Conservation (phyloP, 2,888 invertebrate genomes). For the Zonitis immaculata region DNA sequence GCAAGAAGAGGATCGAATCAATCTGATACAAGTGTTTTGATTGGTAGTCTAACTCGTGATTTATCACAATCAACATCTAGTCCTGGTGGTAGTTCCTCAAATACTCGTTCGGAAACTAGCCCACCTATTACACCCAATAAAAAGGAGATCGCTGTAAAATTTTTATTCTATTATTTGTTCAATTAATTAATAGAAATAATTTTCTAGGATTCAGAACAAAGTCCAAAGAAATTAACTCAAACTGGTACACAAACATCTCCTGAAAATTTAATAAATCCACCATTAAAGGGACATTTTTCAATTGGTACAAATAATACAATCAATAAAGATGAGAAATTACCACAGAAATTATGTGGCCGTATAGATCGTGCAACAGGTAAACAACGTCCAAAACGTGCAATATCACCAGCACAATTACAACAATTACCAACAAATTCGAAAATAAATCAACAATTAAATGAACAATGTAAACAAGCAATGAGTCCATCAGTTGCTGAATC, state of each 20-base stretch:
- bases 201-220: constrained; percentile 42
- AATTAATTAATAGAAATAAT: background rate
- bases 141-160: constrained; percentile 39
- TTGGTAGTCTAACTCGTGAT: constrained; percentile 60
- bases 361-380: constrained; percentile 53
- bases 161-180: too few species aligned
- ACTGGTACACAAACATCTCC: constrained; percentile 70
- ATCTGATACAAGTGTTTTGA: constrained; percentile 60
- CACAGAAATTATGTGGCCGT: constrained; percentile 54
- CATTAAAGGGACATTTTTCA: constrained; percentile 54
- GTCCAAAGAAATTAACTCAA: constrained; percentile 53
- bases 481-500: constrained; percentile 91
- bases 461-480: constrained; percentile 74
- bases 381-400: constrained; percentile 50
- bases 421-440: constrained; percentile 44
- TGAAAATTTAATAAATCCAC: constrained; percentile 47
- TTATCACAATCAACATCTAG: constrained; percentile 57
- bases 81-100: constrained; percentile 53
- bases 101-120: constrained; percentile 52
- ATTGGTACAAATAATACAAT: constrained; percentile 51
- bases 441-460: constrained; percentile 46
- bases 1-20: constrained; percentile 53
- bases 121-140: constrained; percentile 50
- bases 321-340: constrained; percentile 54
- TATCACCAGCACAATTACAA: constrained; percentile 47